Percentiles rank a stretch among this genome's conserved stretches.
Evolutionary conservation across 2,888 invertebrate genomes (phyloP).

Genomic region (Hanleya hanleyi): DNA sequence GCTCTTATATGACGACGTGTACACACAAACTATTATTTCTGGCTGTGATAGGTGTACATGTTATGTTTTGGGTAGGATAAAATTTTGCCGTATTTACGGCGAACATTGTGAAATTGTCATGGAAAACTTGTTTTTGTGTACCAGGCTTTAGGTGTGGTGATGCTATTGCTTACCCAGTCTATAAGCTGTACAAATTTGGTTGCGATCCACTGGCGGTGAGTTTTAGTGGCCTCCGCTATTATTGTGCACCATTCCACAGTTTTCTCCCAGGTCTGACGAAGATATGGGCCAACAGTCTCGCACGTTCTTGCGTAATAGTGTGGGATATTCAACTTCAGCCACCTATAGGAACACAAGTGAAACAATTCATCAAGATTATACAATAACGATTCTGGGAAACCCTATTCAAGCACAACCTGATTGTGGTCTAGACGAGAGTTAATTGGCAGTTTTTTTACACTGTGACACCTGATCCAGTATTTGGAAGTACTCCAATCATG

Average conservation of each 20-base stretch:
- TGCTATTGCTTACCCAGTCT: constrained; percentile 40
- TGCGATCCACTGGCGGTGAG: constrained; percentile 51
- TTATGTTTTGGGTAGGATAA: no score
- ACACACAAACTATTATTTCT: no score
- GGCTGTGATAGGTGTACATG: no score
- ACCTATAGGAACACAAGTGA: constrained; percentile 49
- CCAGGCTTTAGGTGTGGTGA: neutral
- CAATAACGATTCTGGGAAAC: no score
- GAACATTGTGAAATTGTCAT: neutral
- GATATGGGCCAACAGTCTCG: constrained; percentile 61
- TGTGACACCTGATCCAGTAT: no score
- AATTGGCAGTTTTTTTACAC: no score
- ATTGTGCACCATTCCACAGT: constrained; percentile 44
- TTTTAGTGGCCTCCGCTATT: constrained; percentile 53
- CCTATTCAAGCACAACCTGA: no score
- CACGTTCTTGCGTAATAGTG: constrained; percentile 54
- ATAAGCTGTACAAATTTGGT: constrained; percentile 39
- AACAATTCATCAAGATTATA: neutral
- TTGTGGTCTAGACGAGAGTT: no score
- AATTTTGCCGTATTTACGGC: no score
- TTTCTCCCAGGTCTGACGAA: constrained; percentile 50
- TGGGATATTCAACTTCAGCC: constrained; percentile 67
- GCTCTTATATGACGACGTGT: no score
- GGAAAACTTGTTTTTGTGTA: neutral
- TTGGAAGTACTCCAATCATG: no score